A percentile compares a stretch with the other conserved stretches of the same genome.
Conservation (phyloP, 2,113 vertebrate species). For the Sisor rabdophorus region DNA sequence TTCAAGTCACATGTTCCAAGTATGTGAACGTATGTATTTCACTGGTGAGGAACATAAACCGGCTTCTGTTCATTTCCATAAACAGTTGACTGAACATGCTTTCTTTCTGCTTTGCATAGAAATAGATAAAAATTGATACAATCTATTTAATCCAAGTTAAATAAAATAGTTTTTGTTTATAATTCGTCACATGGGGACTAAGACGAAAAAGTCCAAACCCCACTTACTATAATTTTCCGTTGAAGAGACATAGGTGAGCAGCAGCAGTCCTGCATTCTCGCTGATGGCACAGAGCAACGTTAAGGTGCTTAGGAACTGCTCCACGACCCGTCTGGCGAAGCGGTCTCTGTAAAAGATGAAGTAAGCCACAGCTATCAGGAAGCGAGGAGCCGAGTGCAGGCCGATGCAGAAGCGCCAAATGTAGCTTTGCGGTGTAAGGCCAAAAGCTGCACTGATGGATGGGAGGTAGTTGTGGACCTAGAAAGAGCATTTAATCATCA, state of each 20-base stretch:
- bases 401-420: slow-evolving; percentile 90
- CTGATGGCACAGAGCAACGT: slow-evolving; percentile 73
- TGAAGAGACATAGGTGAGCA: slow-evolving; percentile 89
- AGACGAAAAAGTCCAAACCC: background rate
- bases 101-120: background rate
- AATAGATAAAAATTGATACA: too few relatives aligned
- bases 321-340: slow-evolving; percentile 60
- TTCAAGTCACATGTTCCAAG: too few relatives aligned
- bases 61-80: background rate
- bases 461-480: slow-evolving; percentile 94
- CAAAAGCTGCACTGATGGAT: slow-evolving; percentile 91
- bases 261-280: slow-evolving; percentile 81
- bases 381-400: slow-evolving; percentile 85
- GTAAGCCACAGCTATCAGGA: slow-evolving; percentile 78
- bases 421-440: slow-evolving; percentile 82
- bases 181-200: background rate
- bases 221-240: slow-evolving; percentile 83
- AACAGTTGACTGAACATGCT: background rate
- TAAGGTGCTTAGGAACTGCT: slow-evolving; percentile 67
- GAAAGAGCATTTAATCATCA: background rate
- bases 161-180: too few relatives aligned
- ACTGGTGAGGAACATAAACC: background rate
- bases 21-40: background rate
- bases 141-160: too few relatives aligned
- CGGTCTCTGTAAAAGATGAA: slow-evolving; percentile 80